Conservation (phyloP, 2,888 invertebrate genomes). For the Operophtera brumata region DNA sequence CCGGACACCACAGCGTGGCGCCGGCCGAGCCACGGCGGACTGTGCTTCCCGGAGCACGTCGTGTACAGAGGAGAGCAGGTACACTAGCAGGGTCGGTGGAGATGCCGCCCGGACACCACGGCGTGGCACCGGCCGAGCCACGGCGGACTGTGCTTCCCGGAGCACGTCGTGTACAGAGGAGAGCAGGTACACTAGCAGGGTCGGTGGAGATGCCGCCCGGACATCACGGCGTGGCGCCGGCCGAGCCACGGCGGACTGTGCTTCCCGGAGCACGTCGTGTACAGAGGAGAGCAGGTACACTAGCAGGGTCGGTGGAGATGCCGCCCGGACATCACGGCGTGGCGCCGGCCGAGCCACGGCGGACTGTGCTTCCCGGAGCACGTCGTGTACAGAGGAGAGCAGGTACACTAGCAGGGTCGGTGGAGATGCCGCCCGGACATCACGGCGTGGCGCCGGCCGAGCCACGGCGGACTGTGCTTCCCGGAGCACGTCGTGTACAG, state of each 20-base stretch:
- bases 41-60: constrained; percentile 97
- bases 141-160: constrained; percentile 96
- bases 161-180: constrained; percentile 97
- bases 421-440: constrained; percentile 98
- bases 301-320: constrained; percentile 89
- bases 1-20: constrained; percentile 98
- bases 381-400: constrained; percentile 76
- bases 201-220: constrained; percentile 98
- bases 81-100: constrained; percentile 86
- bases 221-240: constrained; percentile 96
- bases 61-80: constrained; percentile 97
- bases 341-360: constrained; percentile 93
- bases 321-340: constrained; percentile 99
- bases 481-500: neutral
- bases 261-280: constrained; percentile 98
- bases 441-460: constrained; percentile 97
- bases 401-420: constrained; percentile 83
- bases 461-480: constrained; percentile 90
- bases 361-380: constrained; percentile 83
- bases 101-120: constrained; percentile 98
- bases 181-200: constrained; percentile 86
- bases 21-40: constrained; percentile 93
- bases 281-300: constrained; percentile 95
- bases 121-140: constrained; percentile 95
- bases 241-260: constrained; percentile 95